Evolutionary conservation across 2,113 vertebrate genomes (phyloP).

Genomic region (Pedetes capensis): DNA sequence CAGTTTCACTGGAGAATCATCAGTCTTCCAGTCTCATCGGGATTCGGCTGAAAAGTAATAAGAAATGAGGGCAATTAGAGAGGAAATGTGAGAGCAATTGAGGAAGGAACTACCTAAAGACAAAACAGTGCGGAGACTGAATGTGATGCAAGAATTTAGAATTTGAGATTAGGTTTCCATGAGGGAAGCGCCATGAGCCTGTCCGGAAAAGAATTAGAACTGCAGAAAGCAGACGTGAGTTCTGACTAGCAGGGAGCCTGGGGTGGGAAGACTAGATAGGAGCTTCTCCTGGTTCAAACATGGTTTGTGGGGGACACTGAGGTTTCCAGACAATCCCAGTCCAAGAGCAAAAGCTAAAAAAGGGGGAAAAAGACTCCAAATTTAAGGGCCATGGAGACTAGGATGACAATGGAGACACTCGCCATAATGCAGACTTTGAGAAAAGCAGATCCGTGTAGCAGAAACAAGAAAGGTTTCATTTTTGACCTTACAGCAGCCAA

Average conservation of each 20-base stretch:
- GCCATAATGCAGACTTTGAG: not conserved
- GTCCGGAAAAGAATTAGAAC: not conserved
- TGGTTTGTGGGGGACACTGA: not conserved
- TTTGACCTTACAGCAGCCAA: not conserved
- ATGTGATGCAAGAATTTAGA: not conserved
- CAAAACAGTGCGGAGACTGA: not conserved
- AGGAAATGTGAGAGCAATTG: not conserved
- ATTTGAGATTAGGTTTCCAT: not conserved
- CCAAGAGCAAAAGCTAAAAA: slow-evolving; percentile 18
- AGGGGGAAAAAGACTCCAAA: not conserved
- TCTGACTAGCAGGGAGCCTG: not conserved
- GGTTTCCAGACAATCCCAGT: not conserved
- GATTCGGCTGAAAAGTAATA: slow-evolving; percentile 64
- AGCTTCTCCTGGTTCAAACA: not conserved
- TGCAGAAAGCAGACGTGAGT: not conserved
- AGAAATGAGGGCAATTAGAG: slow-evolving; percentile 60
- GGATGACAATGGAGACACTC: not conserved
- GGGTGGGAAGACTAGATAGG: not conserved
- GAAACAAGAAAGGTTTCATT: slow-evolving; percentile 20
- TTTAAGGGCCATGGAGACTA: not conserved
- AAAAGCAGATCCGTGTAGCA: not conserved
- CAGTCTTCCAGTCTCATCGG: slow-evolving; percentile 66
- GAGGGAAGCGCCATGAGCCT: not conserved
- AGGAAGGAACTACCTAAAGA: slow-evolving; percentile 35
- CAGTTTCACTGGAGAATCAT: slow-evolving; percentile 48